Evolutionary conservation across 1,140 invertebrate species (phyloP), one percentile per base, ranked within the genome.

Genomic region (Globodera ellingtonae): DNA sequence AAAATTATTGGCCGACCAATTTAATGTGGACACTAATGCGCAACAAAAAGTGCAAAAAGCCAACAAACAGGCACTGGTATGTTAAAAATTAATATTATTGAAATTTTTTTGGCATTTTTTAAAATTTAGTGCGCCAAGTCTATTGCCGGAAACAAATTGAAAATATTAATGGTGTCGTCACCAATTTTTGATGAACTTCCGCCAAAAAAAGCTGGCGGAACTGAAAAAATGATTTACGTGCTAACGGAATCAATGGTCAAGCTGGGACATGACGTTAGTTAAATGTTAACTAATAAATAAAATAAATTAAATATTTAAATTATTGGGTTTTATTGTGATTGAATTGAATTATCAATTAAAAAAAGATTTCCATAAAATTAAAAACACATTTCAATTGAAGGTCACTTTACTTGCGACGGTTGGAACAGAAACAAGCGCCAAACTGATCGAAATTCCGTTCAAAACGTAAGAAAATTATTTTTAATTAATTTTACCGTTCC

Each of bases 131-230:
- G 56, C 4, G 18, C 10, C 10, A 59, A 59, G 4, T 10, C 56
- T 6, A 6, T 18, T 10, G 5, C 13, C 9, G 15, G 15, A n/a
- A 6, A 0, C 0, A 59, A 59, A 59, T 15, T 59, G 10, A 59
- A 59, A 59, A 59, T 59, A 15, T 59, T 59, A 15, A n/a, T 71
- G 47, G 70, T 56, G 88, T 89, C 81, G 18, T 85, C 84, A 21
- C 85, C 81, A 15, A 82, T 65, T 62, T 84, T 84, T 71, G 74
- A 52, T 9, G 15, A 10, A 59, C 56, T 59, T 59, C 78, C 78
- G 48, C 78, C 83, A 9, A 79, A 71, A 66, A 83, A 21, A 6
- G 75, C 46, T n/a, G 79, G 79, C 8, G 79, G 79, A 18, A 80
- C 66, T 47, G 79, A 80, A 47, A 73, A 24, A 56, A 59, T 69